Evolutionary conservation across 2,797 vertebrate species (phyloP).

Genomic region (Falco novaeseelandiae): DNA sequence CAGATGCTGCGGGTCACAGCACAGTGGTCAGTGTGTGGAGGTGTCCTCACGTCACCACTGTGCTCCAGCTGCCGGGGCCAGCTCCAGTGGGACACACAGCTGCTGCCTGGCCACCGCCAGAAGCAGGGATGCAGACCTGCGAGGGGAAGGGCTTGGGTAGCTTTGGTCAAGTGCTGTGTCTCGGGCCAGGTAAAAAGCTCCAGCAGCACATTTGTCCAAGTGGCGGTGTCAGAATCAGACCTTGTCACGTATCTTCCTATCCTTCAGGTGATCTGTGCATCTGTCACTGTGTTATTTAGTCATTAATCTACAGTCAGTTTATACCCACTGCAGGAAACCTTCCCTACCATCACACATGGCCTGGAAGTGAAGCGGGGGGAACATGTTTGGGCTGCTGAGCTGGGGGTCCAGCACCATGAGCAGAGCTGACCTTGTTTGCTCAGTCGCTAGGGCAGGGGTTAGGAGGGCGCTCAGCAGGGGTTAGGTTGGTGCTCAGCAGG

Average conservation of each 20-base stretch:
- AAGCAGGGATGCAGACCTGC: background rate
- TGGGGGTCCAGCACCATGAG: background rate
- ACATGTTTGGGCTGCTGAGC: accelerated
- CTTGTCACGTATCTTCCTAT: accelerated
- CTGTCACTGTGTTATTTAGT: accelerated
- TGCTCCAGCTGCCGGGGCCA: accelerated
- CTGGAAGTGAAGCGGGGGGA: accelerated
- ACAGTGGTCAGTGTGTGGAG: accelerated
- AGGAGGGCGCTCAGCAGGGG: background rate
- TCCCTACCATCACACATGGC: accelerated
- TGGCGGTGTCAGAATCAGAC: accelerated
- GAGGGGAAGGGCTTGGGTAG: background rate
- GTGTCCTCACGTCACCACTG: background rate
- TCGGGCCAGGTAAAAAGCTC: background rate
- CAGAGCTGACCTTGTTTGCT: background rate
- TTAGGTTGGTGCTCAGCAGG: background rate
- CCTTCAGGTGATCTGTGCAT: background rate
- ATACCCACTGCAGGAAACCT: background rate
- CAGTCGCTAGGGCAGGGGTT: accelerated
- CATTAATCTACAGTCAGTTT: background rate
- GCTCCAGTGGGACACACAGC: accelerated
- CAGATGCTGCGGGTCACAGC: accelerated
- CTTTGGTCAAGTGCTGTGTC: background rate
- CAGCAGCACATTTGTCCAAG: accelerated
- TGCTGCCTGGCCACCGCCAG: accelerated